These are phyloP conservation scores for Phycodurus eques DNA, from an alignment of 2,113 vertebrate genomes.

Conservation along the genomic window DNA sequence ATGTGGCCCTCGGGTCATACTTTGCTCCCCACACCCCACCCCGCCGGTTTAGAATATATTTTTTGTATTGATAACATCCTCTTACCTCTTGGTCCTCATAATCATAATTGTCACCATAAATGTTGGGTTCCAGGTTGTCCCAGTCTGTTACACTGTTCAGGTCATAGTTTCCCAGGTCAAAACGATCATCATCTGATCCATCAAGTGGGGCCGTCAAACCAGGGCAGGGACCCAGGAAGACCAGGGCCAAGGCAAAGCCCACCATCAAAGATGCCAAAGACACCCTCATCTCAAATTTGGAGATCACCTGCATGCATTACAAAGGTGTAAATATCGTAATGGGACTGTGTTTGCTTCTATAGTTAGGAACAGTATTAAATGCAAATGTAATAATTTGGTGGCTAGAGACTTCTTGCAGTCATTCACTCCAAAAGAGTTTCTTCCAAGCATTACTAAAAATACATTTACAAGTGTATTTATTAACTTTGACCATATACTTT, in stretches of 20 bases:
- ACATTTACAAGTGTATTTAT: too few species aligned
- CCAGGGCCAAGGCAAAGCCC: constrained; percentile 25
- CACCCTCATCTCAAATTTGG: constrained; percentile 29
- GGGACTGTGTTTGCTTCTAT: neutral
- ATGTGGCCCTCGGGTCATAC: neutral
- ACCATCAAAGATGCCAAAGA: constrained; percentile 9
- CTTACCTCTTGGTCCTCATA: constrained; percentile 65
- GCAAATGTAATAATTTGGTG: neutral
- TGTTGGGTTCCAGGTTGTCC: constrained; percentile 66
- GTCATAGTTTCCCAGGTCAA: constrained; percentile 54
- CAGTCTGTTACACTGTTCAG: constrained; percentile 59
- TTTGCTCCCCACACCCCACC: neutral
- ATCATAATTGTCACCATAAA: constrained; percentile 69
- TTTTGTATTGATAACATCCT: neutral
- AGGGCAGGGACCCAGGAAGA: constrained; percentile 22
- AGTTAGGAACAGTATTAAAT: neutral
- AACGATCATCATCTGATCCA: constrained; percentile 10
- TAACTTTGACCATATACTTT: too few species aligned
- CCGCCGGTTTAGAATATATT: neutral
- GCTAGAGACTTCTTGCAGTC: neutral
- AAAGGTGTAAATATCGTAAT: neutral
- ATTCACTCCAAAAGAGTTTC: neutral
- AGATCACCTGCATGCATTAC: constrained; percentile 1
- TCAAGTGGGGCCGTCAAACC: constrained; percentile 30
- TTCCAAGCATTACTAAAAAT: neutral